Evolutionary conservation across 64 coral and sea anemone genomes (phyloP).

Genomic region (Montipora sp.): DNA sequence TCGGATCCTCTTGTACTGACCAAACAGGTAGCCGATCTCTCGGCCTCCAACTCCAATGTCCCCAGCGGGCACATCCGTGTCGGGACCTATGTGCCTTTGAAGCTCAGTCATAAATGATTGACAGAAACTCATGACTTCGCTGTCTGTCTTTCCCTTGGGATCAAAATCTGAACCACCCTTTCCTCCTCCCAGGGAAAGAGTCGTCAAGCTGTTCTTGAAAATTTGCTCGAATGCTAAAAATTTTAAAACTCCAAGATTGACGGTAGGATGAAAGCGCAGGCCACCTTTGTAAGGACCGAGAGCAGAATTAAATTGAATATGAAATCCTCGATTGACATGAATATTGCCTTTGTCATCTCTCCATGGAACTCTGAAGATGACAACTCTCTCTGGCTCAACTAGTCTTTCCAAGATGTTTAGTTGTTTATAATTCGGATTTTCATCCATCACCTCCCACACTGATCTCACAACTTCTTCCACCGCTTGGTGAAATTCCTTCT

Average conservation of each 20-base stretch:
- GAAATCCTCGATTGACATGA: constrained; percentile 72
- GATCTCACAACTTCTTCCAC: constrained; percentile 70
- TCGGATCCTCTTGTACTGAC: constrained; percentile 89
- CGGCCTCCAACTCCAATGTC: constrained; percentile 94
- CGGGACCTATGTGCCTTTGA: constrained; percentile 81
- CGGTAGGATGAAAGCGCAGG: constrained; percentile 77
- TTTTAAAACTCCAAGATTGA: constrained; percentile 73
- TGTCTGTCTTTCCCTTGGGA: constrained; percentile 93
- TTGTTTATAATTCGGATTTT: constrained; percentile 36
- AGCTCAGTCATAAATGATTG: constrained; percentile 95
- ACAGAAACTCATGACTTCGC: constrained; percentile 94
- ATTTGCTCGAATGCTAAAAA: constrained; percentile 83
- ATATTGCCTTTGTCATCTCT: constrained; percentile 59
- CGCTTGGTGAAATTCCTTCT: constrained; percentile 76
- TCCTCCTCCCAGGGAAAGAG: constrained; percentile 86
- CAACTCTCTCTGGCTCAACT: constrained; percentile 71
- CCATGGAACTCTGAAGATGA: constrained; percentile 81
- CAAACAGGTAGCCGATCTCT: constrained; percentile 90
- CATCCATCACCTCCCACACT: constrained; percentile 43
- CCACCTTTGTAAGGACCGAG: constrained; percentile 89
- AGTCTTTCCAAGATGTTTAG: constrained; percentile 53
- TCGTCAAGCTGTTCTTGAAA: constrained; percentile 91
- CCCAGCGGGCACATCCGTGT: constrained; percentile 90
- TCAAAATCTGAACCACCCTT: constrained; percentile 95
- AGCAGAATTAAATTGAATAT: constrained; percentile 58